Evolutionary conservation across 2,888 invertebrate genomes (phyloP), one percentile per base, ranked within the genome.

Genomic region (Esperia sulphurella): DNA sequence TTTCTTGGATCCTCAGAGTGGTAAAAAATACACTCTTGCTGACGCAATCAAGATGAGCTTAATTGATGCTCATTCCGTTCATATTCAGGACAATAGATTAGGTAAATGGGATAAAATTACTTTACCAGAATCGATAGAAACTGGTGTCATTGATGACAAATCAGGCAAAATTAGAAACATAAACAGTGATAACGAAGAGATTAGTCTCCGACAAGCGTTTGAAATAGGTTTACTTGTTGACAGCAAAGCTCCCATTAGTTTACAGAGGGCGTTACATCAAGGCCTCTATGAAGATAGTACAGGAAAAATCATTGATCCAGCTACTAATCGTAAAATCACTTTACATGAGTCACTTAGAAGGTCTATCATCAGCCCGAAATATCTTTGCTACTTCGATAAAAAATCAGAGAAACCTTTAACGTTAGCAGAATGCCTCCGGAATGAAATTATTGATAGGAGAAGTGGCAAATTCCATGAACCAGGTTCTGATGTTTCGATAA

Each of bases 231-330:
- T 96, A 49, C 90, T 97, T 42, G 91, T 95, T 52, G 97, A 97
- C 68, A 94, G 93, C 57, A 94, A 95, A 76, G 95, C 94, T 8
- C 94, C 96, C 0, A 92, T 96, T 14, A 96, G 96, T 10, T 78
- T 97, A 31, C 97, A 97, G 71, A 91, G 96, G 66, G 95, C 96
- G 0, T 92, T 97, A 46, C 96, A 96, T 73, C 95, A 96, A 83
- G 96, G 97, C 1, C 84, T 96, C 0, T 96, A 96, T 69, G 95
- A 96, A 60, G 94, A 95, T 51, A 91, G 90, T 51, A 93, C 93
- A 0, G 96, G 96, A 9, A 96, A 95, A 87, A 92, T 98, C 45
- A 91, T 94, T 35, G 97, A 98, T 82, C 95, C 95, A 0, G 91
- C 92, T 50, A 95, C 94, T 3, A 94, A 94, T 41, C 92, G 94